These are phyloP conservation scores for Lagorchestes hirsutus DNA, from an alignment of 2,797 vertebrate genomes.

Conservation along the genomic window DNA sequence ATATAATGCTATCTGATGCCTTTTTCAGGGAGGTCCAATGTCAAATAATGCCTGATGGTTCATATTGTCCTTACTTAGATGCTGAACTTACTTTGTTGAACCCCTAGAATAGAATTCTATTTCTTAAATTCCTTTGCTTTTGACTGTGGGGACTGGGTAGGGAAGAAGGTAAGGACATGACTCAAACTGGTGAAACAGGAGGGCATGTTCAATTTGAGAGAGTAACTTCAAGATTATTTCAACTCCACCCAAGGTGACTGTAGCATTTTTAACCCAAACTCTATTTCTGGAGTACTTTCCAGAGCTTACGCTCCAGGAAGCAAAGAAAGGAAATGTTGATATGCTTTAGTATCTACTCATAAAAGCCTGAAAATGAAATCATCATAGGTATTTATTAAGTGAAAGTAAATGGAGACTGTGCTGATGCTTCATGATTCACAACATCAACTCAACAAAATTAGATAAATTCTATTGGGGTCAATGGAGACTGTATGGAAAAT, in stretches of 20 bases:
- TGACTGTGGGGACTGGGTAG: slow-evolving; percentile 13
- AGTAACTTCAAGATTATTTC: slow-evolving; percentile 11
- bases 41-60: not conserved
- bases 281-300: not conserved
- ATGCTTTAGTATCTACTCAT: slow-evolving; percentile 41
- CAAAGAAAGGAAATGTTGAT: slow-evolving; percentile 1
- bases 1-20: not conserved
- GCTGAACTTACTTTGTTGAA: slow-evolving; percentile 13
- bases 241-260: not conserved
- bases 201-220: slow-evolving; percentile 33
- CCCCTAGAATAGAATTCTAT: slow-evolving; percentile 25
- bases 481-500: slow-evolving; percentile 1
- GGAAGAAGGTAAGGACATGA: slow-evolving; percentile 39
- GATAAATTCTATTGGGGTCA: not conserved
- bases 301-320: slow-evolving; percentile 20
- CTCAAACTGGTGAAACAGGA: not conserved
- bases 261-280: slow-evolving; percentile 13
- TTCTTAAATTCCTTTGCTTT: slow-evolving; percentile 17
- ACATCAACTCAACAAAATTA: slow-evolving; percentile 18
- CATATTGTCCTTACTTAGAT: slow-evolving; percentile 21
- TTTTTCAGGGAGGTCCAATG: slow-evolving; percentile 6
- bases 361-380: slow-evolving; percentile 37
- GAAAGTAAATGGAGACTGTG: not conserved
- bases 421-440: slow-evolving; percentile 24
- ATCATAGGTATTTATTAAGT: slow-evolving; percentile 19